Evolutionary conservation across 1,140 invertebrate species (phyloP).

Genomic region (Hylaeus volcanicus): DNA sequence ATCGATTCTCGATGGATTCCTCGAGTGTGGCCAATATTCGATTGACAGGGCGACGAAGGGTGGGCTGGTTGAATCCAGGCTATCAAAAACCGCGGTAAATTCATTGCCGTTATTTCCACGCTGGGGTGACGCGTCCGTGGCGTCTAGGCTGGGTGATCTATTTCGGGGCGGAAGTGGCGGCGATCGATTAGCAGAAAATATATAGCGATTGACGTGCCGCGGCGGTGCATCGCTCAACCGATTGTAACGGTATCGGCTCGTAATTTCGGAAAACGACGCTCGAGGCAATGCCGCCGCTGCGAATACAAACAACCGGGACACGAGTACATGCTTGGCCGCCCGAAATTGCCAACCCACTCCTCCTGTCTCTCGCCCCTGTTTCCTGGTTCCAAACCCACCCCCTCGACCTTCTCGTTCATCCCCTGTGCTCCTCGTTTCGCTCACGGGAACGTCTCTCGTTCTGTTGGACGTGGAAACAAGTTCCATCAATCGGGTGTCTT

Average conservation of each 20-base stretch:
- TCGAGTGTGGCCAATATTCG: not conserved
- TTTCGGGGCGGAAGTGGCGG: constrained; percentile 54
- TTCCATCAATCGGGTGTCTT: too few relatives aligned
- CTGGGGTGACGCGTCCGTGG: constrained; percentile 14
- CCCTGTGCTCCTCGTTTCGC: too few relatives aligned
- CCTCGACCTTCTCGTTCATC: not conserved
- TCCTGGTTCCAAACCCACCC: not conserved
- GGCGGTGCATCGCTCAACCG: constrained; percentile 60
- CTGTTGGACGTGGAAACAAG: too few relatives aligned
- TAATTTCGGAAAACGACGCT: constrained; percentile 65
- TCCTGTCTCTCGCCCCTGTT: not conserved
- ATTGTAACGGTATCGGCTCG: constrained; percentile 63
- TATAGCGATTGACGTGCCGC: constrained; percentile 63
- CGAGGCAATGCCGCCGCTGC: constrained; percentile 38
- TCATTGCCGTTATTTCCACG: constrained; percentile 45
- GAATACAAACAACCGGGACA: constrained; percentile 60
- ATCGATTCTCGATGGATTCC: too few relatives aligned
- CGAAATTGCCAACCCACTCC: constrained; percentile 50
- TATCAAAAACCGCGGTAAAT: constrained; percentile 46
- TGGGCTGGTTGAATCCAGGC: constrained; percentile 8
- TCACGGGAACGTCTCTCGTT: too few relatives aligned
- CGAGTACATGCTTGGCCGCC: constrained; percentile 13
- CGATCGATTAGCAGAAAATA: constrained; percentile 63
- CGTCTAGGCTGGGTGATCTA: constrained; percentile 50
- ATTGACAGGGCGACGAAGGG: constrained; percentile 8